Evolutionary conservation across 1,140 invertebrate genomes (phyloP).

Genomic region (Drosophila quadrilineata): DNA sequence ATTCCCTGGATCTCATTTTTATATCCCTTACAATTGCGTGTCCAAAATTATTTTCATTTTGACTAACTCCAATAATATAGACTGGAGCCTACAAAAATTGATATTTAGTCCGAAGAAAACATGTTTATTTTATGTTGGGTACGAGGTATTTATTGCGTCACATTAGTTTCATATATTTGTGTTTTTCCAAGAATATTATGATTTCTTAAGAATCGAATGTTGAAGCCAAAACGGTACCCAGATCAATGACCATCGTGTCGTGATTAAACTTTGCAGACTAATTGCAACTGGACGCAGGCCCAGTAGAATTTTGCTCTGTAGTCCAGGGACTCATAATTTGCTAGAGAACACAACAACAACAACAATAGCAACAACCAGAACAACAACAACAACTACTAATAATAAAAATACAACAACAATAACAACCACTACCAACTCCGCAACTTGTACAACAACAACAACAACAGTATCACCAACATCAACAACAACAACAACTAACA

Average conservation of each 20-base stretch:
- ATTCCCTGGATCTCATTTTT: too few species aligned
- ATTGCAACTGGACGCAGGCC: conserved; percentile 78
- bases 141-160: too few species aligned
- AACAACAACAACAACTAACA: conserved; percentile 36
- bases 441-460: conserved; percentile 28
- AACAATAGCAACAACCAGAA: conserved; percentile 35
- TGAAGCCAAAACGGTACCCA: too few species aligned
- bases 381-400: conserved; percentile 30
- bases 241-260: conserved; percentile 2
- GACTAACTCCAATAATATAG: too few species aligned
- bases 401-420: conserved; percentile 17
- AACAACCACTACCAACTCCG: conserved; percentile 20
- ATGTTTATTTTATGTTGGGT: too few species aligned
- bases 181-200: too few species aligned
- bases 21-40: too few species aligned
- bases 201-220: too few species aligned
- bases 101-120: too few species aligned
- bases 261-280: conserved; percentile 68
- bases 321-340: conserved; percentile 65
- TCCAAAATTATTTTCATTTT: too few species aligned
- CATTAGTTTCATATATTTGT: too few species aligned
- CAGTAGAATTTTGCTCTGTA: conserved; percentile 78
- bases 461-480: conserved; percentile 23
- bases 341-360: conserved; percentile 52
- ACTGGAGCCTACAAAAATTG: too few species aligned